Base-by-base conservation (phyloP, 2,113 vertebrate genomes). In the Camelus dromedarius region DNA sequence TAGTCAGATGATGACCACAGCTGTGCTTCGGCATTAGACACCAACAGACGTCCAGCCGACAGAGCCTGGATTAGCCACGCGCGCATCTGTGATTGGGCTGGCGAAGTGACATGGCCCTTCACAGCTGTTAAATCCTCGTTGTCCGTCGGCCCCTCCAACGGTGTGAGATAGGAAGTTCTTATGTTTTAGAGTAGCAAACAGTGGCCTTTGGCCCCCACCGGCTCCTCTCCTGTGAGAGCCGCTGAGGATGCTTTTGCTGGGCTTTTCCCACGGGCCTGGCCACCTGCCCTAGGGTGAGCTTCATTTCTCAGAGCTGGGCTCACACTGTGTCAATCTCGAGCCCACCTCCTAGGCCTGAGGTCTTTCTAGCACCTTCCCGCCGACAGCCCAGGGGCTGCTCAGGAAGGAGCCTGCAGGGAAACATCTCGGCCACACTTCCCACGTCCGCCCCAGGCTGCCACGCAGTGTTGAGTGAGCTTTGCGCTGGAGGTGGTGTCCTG, bases 11-110 rank as follows among this genome's bases (percentile, higher is more conserved):
- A 73, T 7, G 48, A 64, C 86, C 28, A 56, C 95, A 93, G 79
- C 54, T 79, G 86, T 90, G 92, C 62, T 80, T 28, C 83, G 52
- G 69, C 46, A 82, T 56, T 70, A 32, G 92, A 90, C 67, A 38
- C 75, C 24, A 60, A 20, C 0, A 6, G n/a, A 30, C 2, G 14
- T 73, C 89, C 66, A 1, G 56, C 72, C 80, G 67, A 62, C 67
- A n/a, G 89, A 79, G 56, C 48, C 72, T 26, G 2, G 82, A 87
- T 26, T 58, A 38, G 26, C 22, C 26, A 14, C 0, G 5, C 73
- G n/a, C 67, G 67, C 32, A 28, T 91, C 79, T 38, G n/a, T 0
- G 24, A 13, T 46, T 73, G 50, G 3, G 48, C 91, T 86, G 89
- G 72, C 35, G 66, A 70, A 89, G 84, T 9, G 28, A 32, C 14